Evolutionary conservation across 2,797 vertebrate genomes (phyloP).

Genomic region (Pantherophis vulpinus): DNA sequence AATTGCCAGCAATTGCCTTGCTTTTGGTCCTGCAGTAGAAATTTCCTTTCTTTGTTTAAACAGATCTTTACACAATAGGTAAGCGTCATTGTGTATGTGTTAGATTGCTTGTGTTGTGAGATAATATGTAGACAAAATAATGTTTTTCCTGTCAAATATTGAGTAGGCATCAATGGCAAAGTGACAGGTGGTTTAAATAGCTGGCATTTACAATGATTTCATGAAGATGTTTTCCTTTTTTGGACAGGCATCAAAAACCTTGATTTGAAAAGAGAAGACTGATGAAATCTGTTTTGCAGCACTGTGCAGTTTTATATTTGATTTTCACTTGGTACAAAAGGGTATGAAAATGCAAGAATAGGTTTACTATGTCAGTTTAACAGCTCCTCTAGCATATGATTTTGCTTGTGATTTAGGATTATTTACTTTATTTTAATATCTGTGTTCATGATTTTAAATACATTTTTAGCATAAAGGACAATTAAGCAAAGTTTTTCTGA

Average conservation of each 20-base stretch:
- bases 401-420: neutral
- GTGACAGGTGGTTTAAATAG: conserved; percentile 71
- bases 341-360: conserved; percentile 4
- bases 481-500: neutral
- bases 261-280: conserved; percentile 66
- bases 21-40: conserved; percentile 52
- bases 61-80: conserved; percentile 66
- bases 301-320: conserved; percentile 48
- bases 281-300: conserved; percentile 67
- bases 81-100: conserved; percentile 52
- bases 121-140: conserved; percentile 68
- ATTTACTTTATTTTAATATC: neutral
- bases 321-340: conserved; percentile 41
- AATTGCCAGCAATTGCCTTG: conserved; percentile 58
- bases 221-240: conserved; percentile 63
- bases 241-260: conserved; percentile 68
- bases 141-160: conserved; percentile 71
- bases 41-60: conserved; percentile 50
- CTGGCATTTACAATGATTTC: conserved; percentile 69
- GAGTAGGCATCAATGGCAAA: conserved; percentile 65
- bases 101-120: conserved; percentile 54
- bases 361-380: conserved; percentile 30
- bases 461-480: neutral
- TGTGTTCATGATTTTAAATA: conserved; percentile 10
- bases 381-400: neutral